Percentiles rank a stretch among this genome's conserved stretches.
Conservation (phyloP, 2,113 vertebrate genomes). For the Tragelaphus imberbis region DNA sequence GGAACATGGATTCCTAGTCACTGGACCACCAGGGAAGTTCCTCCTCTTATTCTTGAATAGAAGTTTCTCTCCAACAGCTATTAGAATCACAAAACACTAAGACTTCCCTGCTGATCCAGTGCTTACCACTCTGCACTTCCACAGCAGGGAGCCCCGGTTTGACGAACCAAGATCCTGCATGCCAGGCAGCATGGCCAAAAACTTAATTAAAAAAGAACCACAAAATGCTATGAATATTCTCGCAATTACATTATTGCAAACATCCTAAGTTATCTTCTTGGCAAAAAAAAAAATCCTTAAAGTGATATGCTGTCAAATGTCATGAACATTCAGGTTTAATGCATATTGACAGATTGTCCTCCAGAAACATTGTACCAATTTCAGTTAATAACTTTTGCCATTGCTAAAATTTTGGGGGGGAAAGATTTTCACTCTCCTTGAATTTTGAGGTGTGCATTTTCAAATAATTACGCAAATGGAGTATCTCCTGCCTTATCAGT, state of each 20-base stretch:
- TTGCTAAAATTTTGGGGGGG: rapidly evolving
- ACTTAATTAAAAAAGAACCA: background rate
- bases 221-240: background rate
- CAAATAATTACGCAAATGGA: too few relatives aligned
- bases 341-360: background rate
- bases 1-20: background rate
- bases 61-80: background rate
- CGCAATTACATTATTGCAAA: background rate
- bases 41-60: background rate
- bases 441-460: too few relatives aligned
- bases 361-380: background rate
- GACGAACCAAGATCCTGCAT: background rate
- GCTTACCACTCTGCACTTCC: background rate
- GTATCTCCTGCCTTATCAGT: background rate
- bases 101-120: background rate
- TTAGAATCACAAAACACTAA: background rate
- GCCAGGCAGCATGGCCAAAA: background rate
- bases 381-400: background rate
- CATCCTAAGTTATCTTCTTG: background rate
- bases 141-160: background rate
- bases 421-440: background rate
- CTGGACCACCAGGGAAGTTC: background rate
- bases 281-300: background rate
- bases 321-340: background rate
- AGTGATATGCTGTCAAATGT: background rate